Conservation (phyloP, 2,888 invertebrate genomes). For the Spisula solida region DNA sequence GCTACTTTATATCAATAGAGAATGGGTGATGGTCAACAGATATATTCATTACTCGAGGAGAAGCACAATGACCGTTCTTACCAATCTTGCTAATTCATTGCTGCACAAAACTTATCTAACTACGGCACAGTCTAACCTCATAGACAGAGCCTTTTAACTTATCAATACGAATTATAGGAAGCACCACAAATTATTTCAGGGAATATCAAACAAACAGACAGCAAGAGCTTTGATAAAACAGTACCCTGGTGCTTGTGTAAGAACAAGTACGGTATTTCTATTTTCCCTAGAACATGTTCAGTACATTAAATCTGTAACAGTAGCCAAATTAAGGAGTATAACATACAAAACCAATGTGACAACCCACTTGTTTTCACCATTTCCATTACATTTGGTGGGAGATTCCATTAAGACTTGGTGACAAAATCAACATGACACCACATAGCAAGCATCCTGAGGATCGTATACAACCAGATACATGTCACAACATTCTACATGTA, state of each 20-base stretch:
- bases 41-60: neutral
- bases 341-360: neutral
- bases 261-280: neutral
- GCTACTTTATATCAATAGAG: neutral
- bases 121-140: too few relatives aligned
- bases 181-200: too few relatives aligned
- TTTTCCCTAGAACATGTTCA: neutral
- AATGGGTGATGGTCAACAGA: neutral
- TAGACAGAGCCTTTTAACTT: too few relatives aligned
- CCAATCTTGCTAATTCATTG: too few relatives aligned
- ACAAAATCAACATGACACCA: slow-evolving; percentile 1
- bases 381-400: neutral
- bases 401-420: slow-evolving; percentile 1
- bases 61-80: neutral
- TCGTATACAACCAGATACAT: neutral
- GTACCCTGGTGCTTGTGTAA: neutral
- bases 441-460: neutral
- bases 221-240: neutral
- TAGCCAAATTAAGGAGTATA: neutral
- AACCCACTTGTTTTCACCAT: neutral
- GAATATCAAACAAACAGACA: too few relatives aligned
- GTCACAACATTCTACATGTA: neutral
- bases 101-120: too few relatives aligned
- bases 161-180: too few relatives aligned
- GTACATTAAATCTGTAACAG: neutral